phyloP scores from a whole-genome alignment of 1,140 invertebrate genomes.

The Ooceraea biroi region DNA sequence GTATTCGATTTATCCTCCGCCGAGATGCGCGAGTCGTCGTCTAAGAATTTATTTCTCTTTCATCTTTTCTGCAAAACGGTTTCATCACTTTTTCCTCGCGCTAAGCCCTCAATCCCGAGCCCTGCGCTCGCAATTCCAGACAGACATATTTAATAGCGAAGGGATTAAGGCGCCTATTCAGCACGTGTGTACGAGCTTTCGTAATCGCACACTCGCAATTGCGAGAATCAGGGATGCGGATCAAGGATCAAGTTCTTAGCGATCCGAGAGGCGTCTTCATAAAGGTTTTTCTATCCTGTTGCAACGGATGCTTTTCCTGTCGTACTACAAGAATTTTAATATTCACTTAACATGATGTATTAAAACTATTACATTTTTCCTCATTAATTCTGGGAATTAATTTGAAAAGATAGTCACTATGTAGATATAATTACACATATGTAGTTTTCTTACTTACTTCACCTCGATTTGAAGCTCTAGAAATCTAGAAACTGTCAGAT shows the following conservation, averaged over 20 bases:
- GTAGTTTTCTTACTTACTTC: not conserved
- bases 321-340: not conserved
- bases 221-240: constrained; percentile 60
- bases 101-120: too few relatives aligned
- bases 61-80: not conserved
- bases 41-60: constrained; percentile 1
- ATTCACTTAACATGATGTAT: not conserved
- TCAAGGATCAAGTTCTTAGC: constrained; percentile 56
- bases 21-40: not conserved
- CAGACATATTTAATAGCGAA: not conserved
- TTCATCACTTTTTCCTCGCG: not conserved
- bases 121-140: not conserved
- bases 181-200: not conserved
- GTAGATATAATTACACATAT: not conserved
- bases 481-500: too few relatives aligned
- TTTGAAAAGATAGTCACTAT: not conserved
- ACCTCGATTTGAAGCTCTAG: not conserved
- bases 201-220: constrained; percentile 63
- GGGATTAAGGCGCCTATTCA: not conserved
- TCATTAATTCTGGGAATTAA: not conserved
- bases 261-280: constrained; percentile 63
- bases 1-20: constrained; percentile 26
- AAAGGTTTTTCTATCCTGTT: constrained; percentile 70
- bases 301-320: not conserved
- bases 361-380: not conserved